phyloP scores from a whole-genome alignment of 2,113 vertebrate species.

The Peromyscus maniculatus region DNA sequence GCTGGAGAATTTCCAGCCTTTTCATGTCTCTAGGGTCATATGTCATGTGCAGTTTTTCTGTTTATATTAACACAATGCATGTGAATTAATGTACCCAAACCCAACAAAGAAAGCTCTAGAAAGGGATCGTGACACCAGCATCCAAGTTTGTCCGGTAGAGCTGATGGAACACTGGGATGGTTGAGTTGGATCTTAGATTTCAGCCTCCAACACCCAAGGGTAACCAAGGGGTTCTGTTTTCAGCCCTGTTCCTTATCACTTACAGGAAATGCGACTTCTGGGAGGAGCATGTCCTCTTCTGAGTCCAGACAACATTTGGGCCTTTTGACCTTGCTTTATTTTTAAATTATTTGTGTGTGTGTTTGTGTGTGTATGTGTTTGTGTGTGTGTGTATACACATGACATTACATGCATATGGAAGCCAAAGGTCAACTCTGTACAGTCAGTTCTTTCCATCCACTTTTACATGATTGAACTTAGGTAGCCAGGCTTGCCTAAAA shows the following conservation, averaged over 20 bases:
- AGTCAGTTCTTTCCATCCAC: background rate
- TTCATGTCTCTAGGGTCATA: background rate
- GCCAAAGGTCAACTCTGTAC: background rate
- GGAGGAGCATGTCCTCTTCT: background rate
- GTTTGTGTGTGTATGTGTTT: background rate
- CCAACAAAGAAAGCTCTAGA: background rate
- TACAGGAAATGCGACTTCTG: background rate
- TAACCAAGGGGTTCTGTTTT: background rate
- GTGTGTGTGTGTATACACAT: too few relatives aligned
- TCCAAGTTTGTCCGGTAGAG: background rate
- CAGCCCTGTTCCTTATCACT: background rate
- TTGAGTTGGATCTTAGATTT: background rate
- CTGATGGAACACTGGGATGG: background rate
- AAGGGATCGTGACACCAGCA: background rate
- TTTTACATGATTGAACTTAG: background rate
- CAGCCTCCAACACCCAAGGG: background rate
- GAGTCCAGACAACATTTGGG: background rate
- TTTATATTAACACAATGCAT: background rate
- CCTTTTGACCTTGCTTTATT: background rate
- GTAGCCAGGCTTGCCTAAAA: background rate
- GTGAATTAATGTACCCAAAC: background rate
- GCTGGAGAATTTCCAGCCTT: background rate
- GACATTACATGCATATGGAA: too few relatives aligned
- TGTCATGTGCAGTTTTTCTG: constrained; percentile 18
- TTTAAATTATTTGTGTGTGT: background rate